phyloP scores from a whole-genome alignment of 2,113 vertebrate genomes.

The Hyaena hyaena region DNA sequence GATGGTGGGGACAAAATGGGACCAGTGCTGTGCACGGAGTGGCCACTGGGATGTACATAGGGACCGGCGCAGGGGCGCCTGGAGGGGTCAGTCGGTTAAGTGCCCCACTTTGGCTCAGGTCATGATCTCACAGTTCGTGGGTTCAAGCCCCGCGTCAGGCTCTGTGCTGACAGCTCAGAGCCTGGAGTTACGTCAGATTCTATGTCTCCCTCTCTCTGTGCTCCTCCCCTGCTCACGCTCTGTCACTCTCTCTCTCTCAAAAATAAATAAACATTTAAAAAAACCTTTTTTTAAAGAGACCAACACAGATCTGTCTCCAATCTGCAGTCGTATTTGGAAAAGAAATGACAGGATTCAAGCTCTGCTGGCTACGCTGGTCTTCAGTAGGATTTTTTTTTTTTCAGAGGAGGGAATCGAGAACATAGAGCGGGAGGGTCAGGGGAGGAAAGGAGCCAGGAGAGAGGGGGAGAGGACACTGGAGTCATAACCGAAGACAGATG shows the following conservation, averaged over 20 bases:
- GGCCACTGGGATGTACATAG: not conserved
- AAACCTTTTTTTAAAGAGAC: not conserved
- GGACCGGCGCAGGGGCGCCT: not conserved
- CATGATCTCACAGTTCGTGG: too few relatives aligned
- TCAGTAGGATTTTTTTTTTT: not conserved
- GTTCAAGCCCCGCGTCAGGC: too few relatives aligned
- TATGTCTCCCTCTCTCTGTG: too few relatives aligned
- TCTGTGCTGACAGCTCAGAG: too few relatives aligned
- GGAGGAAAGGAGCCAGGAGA: not conserved
- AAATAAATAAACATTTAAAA: too few relatives aligned
- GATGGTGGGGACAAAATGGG: not conserved
- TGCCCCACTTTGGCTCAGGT: too few relatives aligned
- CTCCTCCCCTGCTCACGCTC: too few relatives aligned
- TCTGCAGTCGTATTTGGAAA: not conserved
- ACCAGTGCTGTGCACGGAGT: not conserved
- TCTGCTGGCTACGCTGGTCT: not conserved
- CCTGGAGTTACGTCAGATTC: too few relatives aligned
- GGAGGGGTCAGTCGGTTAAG: too few relatives aligned
- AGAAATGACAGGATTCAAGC: not conserved
- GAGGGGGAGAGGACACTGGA: not conserved
- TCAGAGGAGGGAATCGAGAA: not conserved
- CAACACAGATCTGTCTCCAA: not conserved
- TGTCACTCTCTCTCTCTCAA: too few relatives aligned
- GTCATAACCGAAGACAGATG: not conserved
- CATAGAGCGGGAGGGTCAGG: not conserved